Evolutionary conservation across 2,113 vertebrate genomes (phyloP).

Genomic region (Varanus salvator): DNA sequence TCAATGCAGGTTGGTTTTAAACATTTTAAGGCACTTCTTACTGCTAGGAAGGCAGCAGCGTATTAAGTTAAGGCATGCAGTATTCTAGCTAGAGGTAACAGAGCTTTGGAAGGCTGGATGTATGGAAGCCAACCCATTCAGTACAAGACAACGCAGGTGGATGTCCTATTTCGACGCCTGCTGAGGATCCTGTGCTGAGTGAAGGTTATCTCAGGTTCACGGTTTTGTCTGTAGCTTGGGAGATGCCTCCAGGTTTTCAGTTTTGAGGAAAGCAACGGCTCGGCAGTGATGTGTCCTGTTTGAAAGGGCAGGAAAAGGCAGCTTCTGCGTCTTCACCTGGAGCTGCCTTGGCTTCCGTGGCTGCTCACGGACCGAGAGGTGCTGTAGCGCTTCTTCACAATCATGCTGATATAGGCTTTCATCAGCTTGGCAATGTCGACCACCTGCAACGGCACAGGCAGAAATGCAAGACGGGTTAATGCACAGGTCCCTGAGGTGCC

Average conservation of each 20-base stretch:
- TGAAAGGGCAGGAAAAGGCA: background rate
- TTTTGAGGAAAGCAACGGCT: background rate
- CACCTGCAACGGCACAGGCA: conserved; percentile 79
- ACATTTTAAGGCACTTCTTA: conserved; percentile 79
- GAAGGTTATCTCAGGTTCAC: conserved; percentile 32
- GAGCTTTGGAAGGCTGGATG: conserved; percentile 74
- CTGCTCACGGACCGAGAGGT: conserved; percentile 91
- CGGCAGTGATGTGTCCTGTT: background rate
- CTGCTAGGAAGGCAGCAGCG: conserved; percentile 71
- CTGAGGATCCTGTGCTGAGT: background rate
- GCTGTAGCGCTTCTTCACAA: conserved; percentile 97
- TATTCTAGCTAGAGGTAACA: conserved; percentile 62
- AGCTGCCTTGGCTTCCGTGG: conserved; percentile 86
- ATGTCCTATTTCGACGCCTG: conserved; percentile 29
- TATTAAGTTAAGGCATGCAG: conserved; percentile 75
- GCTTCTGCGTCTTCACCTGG: conserved; percentile 80
- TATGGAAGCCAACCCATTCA: conserved; percentile 45
- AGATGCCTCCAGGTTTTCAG: background rate
- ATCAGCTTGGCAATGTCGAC: conserved; percentile 98
- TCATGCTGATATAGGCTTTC: conserved; percentile 99
- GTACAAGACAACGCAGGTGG: conserved; percentile 41
- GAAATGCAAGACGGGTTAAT: conserved; percentile 22
- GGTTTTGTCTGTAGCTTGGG: conserved; percentile 41
- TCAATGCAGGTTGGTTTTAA: conserved; percentile 52
- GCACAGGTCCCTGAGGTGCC: background rate